phyloP scores from a whole-genome alignment of 2,888 invertebrate genomes.

The Spilarctia lutea region DNA sequence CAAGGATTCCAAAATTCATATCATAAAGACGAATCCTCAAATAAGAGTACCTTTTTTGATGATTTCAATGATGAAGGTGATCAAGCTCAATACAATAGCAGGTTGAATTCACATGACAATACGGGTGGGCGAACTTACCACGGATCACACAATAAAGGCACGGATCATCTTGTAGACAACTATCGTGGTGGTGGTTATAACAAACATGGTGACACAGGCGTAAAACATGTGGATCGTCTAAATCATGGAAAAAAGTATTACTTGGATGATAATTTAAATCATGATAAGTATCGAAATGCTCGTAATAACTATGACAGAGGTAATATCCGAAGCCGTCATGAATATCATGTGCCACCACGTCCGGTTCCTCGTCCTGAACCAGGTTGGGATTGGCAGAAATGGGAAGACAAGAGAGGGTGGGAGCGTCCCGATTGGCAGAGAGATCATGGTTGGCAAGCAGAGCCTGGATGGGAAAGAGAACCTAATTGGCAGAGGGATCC shows the following conservation, averaged over 20 bases:
- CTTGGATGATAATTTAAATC: slow-evolving; percentile 76
- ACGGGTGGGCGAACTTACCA: slow-evolving; percentile 77
- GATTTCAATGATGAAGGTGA: slow-evolving; percentile 85
- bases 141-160: slow-evolving; percentile 78
- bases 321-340: slow-evolving; percentile 70
- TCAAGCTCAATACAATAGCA: slow-evolving; percentile 77
- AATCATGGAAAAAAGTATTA: slow-evolving; percentile 81
- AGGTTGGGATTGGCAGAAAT: slow-evolving; percentile 73
- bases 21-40: slow-evolving; percentile 90
- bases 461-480: slow-evolving; percentile 59
- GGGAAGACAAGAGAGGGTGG: slow-evolving; percentile 69
- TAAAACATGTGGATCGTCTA: slow-evolving; percentile 73
- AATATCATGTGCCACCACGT: slow-evolving; percentile 62
- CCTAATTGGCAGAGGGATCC: slow-evolving; percentile 58
- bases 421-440: slow-evolving; percentile 63
- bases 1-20: slow-evolving; percentile 90
- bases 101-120: slow-evolving; percentile 74
- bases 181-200: slow-evolving; percentile 76
- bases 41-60: slow-evolving; percentile 90
- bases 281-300: slow-evolving; percentile 76
- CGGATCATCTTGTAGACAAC: slow-evolving; percentile 75
- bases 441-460: slow-evolving; percentile 55
- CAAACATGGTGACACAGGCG: slow-evolving; percentile 74
- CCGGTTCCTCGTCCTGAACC: slow-evolving; percentile 61
- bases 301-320: slow-evolving; percentile 75